Percentiles rank a stretch among this genome's conserved stretches.
Conservation (phyloP, 2,797 vertebrate genomes). For the Myripristis jacobus region DNA sequence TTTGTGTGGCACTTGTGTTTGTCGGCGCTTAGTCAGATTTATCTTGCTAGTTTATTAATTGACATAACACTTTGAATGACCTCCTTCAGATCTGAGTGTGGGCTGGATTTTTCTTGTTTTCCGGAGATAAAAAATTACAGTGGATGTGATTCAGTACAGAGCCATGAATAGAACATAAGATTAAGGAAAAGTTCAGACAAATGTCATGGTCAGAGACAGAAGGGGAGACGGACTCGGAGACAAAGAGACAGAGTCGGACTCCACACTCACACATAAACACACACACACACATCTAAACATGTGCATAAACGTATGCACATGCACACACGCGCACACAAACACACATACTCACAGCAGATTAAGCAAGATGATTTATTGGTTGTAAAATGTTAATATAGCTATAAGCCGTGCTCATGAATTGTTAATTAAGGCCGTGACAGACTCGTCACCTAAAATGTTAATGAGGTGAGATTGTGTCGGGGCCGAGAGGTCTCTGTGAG, state of each 20-base stretch:
- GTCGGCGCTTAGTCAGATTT: conserved; percentile 26
- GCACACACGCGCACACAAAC: conserved; percentile 10
- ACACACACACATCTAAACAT: conserved; percentile 42
- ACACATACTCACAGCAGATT: conserved; percentile 63
- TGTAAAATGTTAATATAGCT: conserved; percentile 87
- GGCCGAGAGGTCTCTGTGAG: conserved; percentile 74
- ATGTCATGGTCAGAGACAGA: conserved; percentile 61
- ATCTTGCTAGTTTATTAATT: conserved; percentile 53
- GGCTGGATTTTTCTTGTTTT: conserved; percentile 36
- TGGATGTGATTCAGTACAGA: conserved; percentile 29
- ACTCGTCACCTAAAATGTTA: conserved; percentile 86
- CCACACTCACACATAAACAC: conserved; percentile 30
- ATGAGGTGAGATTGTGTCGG: conserved; percentile 82
- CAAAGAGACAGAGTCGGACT: conserved; percentile 37
- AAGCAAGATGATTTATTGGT: conserved; percentile 81
- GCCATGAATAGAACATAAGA: conserved; percentile 53
- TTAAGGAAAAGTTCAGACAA: conserved; percentile 69
- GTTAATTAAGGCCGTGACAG: conserved; percentile 82
- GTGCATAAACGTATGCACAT: neutral
- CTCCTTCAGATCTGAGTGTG: conserved; percentile 34
- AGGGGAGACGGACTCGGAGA: conserved; percentile 34
- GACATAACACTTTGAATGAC: conserved; percentile 39
- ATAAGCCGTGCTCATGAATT: conserved; percentile 83
- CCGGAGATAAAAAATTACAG: conserved; percentile 24
- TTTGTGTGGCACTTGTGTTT: conserved; percentile 28